Base-by-base conservation (phyloP, 2,797 vertebrate species). In the Sus cebifrons region DNA sequence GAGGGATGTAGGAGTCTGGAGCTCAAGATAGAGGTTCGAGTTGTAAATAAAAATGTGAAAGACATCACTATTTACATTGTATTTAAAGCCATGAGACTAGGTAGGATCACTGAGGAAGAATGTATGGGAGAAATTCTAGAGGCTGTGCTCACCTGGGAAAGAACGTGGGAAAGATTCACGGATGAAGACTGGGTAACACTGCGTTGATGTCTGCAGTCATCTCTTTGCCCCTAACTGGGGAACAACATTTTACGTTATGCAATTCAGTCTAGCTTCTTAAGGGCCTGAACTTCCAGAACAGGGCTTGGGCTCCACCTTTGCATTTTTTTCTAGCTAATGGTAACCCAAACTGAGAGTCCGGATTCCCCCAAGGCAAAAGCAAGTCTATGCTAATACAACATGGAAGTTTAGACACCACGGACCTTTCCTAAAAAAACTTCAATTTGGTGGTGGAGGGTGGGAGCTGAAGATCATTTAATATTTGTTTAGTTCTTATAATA, bases 321-420 rank as follows among this genome's bases (percentile, higher is more conserved):
- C 14, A 7, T 71, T 81, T 70, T 70, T 65, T 67, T 68, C 68
- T 49, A 93, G 40, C 16, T 85, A 68, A 17, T 68, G 70, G 74
- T 79, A 67, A n/a, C 2, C 17, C 27, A 74, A 52, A 74, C 3
- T 1, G 29, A 68, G 40, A 88, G 23, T 49, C 18, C 56, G 49
- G 16, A 5, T 58, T n/a, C 21, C 9, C 25, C 32, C 79, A 87
- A 90, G 11, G 21, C 32, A 75, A 95, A 88, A 74, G 36, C 3
- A 86, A 82, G n/a, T 15, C 32, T 70, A 8, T 25, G 54, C 27
- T 74, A 84, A 83, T 17, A 40, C 8, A 52, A 60, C 56, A 29
- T 62, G 20, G 29, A 94, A 64, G 70, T 27, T 73, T 65, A 73
- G 16, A 89, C 82, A 82, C 75, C 40, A 93, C 6, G 95, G 44